Conservation (phyloP, 2,888 invertebrate genomes). For the Mesorhabditis spiculigera region DNA sequence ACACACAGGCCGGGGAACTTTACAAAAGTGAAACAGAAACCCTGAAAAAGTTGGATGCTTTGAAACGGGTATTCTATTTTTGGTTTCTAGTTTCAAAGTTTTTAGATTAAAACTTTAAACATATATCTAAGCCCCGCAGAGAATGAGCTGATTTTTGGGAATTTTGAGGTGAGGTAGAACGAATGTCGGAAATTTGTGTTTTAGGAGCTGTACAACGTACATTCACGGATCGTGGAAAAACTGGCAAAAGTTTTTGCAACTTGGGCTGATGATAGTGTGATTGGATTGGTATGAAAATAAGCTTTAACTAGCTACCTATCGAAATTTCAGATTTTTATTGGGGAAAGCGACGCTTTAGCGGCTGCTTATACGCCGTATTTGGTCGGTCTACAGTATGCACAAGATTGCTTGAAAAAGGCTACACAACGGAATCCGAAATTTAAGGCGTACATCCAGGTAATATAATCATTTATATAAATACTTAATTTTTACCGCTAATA, state of each 20-base stretch:
- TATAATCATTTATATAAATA: background rate
- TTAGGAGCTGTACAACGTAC: background rate
- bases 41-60: conserved; percentile 4
- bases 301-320: background rate
- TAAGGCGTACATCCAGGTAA: conserved; percentile 3
- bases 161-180: background rate
- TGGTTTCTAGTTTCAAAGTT: background rate
- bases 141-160: background rate
- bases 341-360: background rate
- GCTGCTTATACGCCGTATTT: background rate
- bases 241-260: conserved; percentile 1
- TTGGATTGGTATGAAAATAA: background rate
- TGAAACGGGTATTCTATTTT: background rate
- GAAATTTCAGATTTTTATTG: background rate
- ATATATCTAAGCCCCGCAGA: background rate
- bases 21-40: conserved; percentile 5
- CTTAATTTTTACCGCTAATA: background rate
- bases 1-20: conserved; percentile 4
- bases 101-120: background rate
- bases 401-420: background rate
- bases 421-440: background rate
- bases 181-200: background rate
- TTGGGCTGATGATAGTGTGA: conserved; percentile 5
- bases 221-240: background rate
- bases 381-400: background rate